Evolutionary conservation across 2,113 vertebrate species (phyloP).

Genomic region (Zosterops borbonicus): DNA sequence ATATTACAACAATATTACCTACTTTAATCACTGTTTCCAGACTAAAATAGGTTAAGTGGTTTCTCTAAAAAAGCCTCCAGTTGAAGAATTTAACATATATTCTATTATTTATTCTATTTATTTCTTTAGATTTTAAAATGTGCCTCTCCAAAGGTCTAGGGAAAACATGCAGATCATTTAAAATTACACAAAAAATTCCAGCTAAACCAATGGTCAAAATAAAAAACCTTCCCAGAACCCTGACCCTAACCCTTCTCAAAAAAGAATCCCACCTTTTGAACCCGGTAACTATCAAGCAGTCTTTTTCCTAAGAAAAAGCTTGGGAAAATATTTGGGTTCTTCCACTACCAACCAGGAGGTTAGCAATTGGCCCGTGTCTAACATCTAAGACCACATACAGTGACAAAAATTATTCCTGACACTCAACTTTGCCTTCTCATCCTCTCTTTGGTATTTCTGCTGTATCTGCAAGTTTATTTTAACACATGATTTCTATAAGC

Average conservation of each 20-base stretch:
- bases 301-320: slow-evolving; percentile 30
- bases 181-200: slow-evolving; percentile 23
- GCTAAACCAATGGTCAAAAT: background rate
- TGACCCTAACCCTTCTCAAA: slow-evolving; percentile 31
- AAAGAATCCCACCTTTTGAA: slow-evolving; percentile 60
- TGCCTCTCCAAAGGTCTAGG: background rate
- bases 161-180: slow-evolving; percentile 29
- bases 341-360: background rate
- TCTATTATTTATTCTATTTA: background rate
- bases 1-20: background rate
- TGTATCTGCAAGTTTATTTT: slow-evolving; percentile 42
- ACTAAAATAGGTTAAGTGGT: background rate
- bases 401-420: slow-evolving; percentile 58
- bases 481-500: slow-evolving; percentile 14
- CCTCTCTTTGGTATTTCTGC: slow-evolving; percentile 5
- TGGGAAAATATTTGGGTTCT: slow-evolving; percentile 48
- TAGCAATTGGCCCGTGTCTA: slow-evolving; percentile 11
- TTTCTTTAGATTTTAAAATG: slow-evolving; percentile 17
- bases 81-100: background rate
- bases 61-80: background rate
- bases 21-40: background rate
- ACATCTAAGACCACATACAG: background rate
- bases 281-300: background rate
- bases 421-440: slow-evolving; percentile 26
- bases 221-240: slow-evolving; percentile 55